Evolutionary conservation across 2,888 invertebrate genomes (phyloP), one percentile per base, ranked within the genome.

Genomic region (Trichopoda pennipes): DNA sequence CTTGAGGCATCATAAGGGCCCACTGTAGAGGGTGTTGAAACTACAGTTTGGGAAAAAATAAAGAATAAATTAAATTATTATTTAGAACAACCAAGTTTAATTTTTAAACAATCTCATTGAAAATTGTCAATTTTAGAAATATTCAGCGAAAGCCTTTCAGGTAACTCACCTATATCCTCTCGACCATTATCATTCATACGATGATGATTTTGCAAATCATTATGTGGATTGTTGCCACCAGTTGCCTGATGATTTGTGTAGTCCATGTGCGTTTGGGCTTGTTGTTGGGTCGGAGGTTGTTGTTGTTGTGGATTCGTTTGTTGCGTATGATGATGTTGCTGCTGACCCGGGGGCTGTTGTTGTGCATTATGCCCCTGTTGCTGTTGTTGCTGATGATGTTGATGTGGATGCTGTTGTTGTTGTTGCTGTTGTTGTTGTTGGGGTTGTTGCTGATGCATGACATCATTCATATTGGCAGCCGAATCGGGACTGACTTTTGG

Each of bases 401-500:
- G 93, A 91, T 95, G 92, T 85, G 94, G 90, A 88, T 93, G 91
- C 82, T 93, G 94, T 74, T 94, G 93, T 44, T 94, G 93, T 1
- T 88, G 89, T 91, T 90, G 90, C 23, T 94, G 93, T 44, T 94
- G 93, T 1, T 88, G 89, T 91, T 90, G 90, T 28, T 89, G 90
- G 88, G 89, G 93, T 92, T 95, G 92, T 87, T 94, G 91, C 90
- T 93, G 92, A 92, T 95, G 91, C 92, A 94, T 91, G 86, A 94
- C 92, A 84, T 94, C 94, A 56, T 93, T 93, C 74, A 91, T 85
- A 90, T 93, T 93, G 12, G 94, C 94, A 17, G 93, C 95, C 44
- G 95, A 94, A 86, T 95, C 95, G 0, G 95, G 95, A 88, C 96
- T 96, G 80, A 96, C 96, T 90, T 96, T 97, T 9, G 96, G 96